These are phyloP conservation scores for Thunnus maccoyii DNA, from an alignment of 2,113 vertebrate genomes.

Conservation along the genomic window DNA sequence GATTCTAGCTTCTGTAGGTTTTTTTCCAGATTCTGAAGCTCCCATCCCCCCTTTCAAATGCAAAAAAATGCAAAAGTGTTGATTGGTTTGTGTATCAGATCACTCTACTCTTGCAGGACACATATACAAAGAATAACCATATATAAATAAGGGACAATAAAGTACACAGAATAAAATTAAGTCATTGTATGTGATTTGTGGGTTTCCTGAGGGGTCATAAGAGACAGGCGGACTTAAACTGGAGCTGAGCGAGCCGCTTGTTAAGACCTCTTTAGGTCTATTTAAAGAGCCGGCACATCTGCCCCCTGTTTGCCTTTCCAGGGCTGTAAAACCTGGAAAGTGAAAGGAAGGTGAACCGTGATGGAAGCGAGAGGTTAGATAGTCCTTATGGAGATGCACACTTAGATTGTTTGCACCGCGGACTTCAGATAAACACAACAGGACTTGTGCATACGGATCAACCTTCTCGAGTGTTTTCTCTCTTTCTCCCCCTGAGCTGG, in stretches of 20 bases:
- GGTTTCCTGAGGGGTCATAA: slow-evolving; percentile 37
- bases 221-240: slow-evolving; percentile 33
- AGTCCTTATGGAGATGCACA: slow-evolving; percentile 49
- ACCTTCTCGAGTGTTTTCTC: slow-evolving; percentile 18
- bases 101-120: neutral
- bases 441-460: slow-evolving; percentile 29
- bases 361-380: slow-evolving; percentile 24
- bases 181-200: slow-evolving; percentile 18
- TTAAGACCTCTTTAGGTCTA: slow-evolving; percentile 72
- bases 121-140: neutral
- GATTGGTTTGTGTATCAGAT: neutral
- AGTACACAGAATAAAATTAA: neutral
- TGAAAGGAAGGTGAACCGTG: slow-evolving; percentile 50
- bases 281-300: slow-evolving; percentile 75
- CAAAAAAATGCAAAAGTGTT: too few species aligned
- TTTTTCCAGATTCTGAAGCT: neutral
- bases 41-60: neutral
- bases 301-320: slow-evolving; percentile 78
- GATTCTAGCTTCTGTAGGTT: neutral
- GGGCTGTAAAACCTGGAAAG: slow-evolving; percentile 73
- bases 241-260: slow-evolving; percentile 43
- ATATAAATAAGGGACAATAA: neutral
- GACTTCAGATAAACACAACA: slow-evolving; percentile 42
- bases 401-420: slow-evolving; percentile 38
- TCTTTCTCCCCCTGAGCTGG: slow-evolving; percentile 8